Percentiles rank a stretch among this genome's conserved stretches.
Evolutionary conservation across 2,888 invertebrate species (phyloP).

Genomic region (Hydrotaea diabolus): DNA sequence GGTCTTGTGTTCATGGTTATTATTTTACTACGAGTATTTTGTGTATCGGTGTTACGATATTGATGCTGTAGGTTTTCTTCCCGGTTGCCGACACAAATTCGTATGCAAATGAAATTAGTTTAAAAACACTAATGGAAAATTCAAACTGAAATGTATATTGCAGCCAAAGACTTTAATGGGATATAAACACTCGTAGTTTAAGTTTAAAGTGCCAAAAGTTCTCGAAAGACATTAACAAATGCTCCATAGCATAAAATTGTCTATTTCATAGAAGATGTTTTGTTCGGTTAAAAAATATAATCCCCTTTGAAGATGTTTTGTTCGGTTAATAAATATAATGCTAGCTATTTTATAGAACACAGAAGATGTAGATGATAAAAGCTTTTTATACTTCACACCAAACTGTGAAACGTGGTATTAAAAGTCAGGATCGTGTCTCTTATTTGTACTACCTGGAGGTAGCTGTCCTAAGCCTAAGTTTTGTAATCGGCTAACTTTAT

Average conservation of each 20-base stretch:
- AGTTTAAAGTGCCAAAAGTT: neutral
- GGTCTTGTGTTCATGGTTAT: neutral
- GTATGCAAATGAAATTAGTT: conserved; percentile 14
- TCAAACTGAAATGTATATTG: neutral
- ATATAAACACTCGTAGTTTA: neutral
- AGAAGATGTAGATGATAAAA: too few species aligned
- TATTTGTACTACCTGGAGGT: too few species aligned
- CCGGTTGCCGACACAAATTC: too few species aligned
- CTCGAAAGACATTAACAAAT: neutral
- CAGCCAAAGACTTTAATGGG: neutral
- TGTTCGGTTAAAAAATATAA: too few species aligned
- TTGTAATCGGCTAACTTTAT: too few species aligned
- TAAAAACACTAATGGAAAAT: neutral
- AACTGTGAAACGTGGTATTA: too few species aligned
- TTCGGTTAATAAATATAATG: too few species aligned
- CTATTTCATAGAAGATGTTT: neutral
- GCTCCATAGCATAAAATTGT: neutral
- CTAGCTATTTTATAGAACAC: too few species aligned
- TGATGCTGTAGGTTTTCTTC: neutral
- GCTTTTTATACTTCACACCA: too few species aligned
- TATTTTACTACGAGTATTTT: neutral
- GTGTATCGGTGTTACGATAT: neutral
- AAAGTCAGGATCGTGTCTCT: too few species aligned
- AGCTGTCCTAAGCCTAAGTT: too few species aligned
- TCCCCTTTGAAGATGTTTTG: neutral